Percentiles rank a stretch among this genome's conserved stretches.
phyloP scores from a whole-genome alignment of 2,113 vertebrate genomes.

The Glareola pratincola region DNA sequence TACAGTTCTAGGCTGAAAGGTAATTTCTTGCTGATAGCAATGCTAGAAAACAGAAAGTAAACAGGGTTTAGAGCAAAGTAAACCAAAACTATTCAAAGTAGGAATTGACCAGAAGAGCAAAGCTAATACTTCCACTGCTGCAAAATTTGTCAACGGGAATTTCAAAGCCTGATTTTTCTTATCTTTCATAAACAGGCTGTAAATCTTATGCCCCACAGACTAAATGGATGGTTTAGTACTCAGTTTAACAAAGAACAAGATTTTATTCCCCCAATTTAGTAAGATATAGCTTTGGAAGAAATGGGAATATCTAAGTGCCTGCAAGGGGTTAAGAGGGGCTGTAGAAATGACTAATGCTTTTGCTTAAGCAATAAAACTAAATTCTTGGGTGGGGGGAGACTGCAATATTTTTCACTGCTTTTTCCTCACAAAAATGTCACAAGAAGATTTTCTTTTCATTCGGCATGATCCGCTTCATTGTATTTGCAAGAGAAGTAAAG shows the following conservation, averaged over 20 bases:
- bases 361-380: slow-evolving; percentile 19
- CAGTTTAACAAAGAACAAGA: neutral
- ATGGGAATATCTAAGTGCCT: neutral
- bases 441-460: slow-evolving; percentile 25
- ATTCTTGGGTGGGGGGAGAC: neutral
- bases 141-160: neutral
- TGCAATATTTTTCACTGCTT: slow-evolving; percentile 3
- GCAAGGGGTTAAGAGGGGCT: slow-evolving; percentile 8
- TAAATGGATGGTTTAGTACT: slow-evolving; percentile 1
- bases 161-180: slow-evolving; percentile 23
- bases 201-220: neutral
- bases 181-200: slow-evolving; percentile 11
- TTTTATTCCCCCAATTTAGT: neutral
- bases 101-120: neutral
- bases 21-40: neutral
- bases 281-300: neutral
- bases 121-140: neutral
- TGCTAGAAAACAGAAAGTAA: slow-evolving; percentile 16
- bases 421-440: slow-evolving; percentile 49
- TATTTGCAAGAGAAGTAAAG: slow-evolving; percentile 20
- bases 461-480: neutral
- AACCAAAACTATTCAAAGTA: neutral
- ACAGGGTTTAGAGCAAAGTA: neutral
- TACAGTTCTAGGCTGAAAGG: neutral
- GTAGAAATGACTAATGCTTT: slow-evolving; percentile 42